phyloP scores from a whole-genome alignment of 2,888 invertebrate species.

The Platerodrilus igneus region DNA sequence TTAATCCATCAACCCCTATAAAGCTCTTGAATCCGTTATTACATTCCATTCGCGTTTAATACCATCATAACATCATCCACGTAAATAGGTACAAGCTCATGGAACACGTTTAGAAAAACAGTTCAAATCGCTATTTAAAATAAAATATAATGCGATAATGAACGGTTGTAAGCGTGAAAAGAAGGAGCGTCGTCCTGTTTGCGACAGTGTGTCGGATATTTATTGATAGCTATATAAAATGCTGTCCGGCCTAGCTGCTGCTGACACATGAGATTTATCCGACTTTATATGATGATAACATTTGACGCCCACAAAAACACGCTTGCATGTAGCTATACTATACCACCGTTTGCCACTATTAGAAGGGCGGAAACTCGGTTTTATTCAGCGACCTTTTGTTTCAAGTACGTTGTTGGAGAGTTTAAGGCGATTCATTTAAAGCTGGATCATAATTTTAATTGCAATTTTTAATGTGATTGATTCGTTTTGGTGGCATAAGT shows the following conservation, averaged over 20 bases:
- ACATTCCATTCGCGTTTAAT: conserved; percentile 34
- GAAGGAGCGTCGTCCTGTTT: conserved; percentile 30
- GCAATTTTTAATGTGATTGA: too few species aligned
- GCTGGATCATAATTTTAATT: too few species aligned
- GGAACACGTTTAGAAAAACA: conserved; percentile 9
- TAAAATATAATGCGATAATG: not conserved
- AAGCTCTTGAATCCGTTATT: conserved; percentile 28
- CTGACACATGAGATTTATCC: conserved; percentile 47
- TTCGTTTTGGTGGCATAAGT: too few species aligned
- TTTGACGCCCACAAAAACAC: conserved; percentile 41
- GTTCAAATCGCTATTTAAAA: not conserved
- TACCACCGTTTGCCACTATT: conserved; percentile 16
- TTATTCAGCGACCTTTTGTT: too few species aligned
- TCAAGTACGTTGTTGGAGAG: too few species aligned
- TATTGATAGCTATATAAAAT: conserved; percentile 48
- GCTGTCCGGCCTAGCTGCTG: conserved; percentile 42
- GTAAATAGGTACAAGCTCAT: conserved; percentile 19
- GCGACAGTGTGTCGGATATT: conserved; percentile 47
- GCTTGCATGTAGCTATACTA: conserved; percentile 24
- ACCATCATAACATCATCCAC: too few species aligned
- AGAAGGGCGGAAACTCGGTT: conserved; percentile 12
- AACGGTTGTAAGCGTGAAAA: conserved; percentile 3
- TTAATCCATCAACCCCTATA: conserved; percentile 25
- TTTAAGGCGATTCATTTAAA: too few species aligned
- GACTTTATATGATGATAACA: conserved; percentile 40